Percentiles rank a stretch among this genome's conserved stretches.
Evolutionary conservation across 1,140 invertebrate species (phyloP).

Genomic region (Conopomorpha cramerella): DNA sequence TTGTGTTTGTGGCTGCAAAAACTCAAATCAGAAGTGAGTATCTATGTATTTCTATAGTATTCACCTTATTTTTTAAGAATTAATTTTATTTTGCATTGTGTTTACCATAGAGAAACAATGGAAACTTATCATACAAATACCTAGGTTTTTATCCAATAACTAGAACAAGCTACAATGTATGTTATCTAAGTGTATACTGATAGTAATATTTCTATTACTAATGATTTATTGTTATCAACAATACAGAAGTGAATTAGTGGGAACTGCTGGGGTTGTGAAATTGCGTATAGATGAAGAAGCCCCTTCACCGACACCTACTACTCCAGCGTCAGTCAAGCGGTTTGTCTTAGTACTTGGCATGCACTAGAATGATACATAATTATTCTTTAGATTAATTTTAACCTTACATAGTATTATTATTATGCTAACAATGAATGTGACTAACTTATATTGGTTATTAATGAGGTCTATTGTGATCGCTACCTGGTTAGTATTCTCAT

Average conservation of each 20-base stretch:
- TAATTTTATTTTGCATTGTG: too few species aligned
- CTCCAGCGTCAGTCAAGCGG: constrained; percentile 57
- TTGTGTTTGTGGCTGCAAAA: constrained; percentile 56
- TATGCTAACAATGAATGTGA: too few species aligned
- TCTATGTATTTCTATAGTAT: background rate
- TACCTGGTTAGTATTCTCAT: too few species aligned
- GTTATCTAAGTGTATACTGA: background rate
- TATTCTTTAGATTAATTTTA: too few species aligned
- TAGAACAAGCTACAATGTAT: background rate
- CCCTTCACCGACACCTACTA: constrained; percentile 47
- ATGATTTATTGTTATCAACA: constrained; percentile 39
- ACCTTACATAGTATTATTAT: too few species aligned
- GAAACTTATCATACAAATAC: too few species aligned
- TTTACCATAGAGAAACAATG: too few species aligned
- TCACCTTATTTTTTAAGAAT: background rate
- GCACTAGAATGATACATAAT: too few species aligned
- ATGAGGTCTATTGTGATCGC: too few species aligned
- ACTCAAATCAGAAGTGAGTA: constrained; percentile 57
- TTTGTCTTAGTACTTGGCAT: constrained; percentile 49
- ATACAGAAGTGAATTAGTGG: constrained; percentile 58
- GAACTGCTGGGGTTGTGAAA: constrained; percentile 58
- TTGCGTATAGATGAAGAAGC: constrained; percentile 55
- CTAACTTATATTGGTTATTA: too few species aligned
- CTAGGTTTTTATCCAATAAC: too few species aligned
- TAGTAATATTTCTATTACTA: constrained; percentile 1